Evolutionary conservation across 2,888 invertebrate genomes (phyloP), one percentile per base, ranked within the genome.

Genomic region (Agrypnus murinus): DNA sequence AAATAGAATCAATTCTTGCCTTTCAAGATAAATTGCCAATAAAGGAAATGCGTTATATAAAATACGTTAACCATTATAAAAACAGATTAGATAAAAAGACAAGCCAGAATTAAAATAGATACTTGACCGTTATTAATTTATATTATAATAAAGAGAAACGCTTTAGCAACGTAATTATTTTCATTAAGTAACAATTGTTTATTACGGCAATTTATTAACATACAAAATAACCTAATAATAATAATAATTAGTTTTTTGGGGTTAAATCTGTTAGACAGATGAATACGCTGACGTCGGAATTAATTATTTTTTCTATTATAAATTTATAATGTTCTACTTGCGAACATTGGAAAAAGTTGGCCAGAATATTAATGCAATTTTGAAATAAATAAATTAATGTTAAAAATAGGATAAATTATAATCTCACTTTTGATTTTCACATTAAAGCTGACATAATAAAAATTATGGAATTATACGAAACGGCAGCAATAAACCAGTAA

Each of bases 401-500:
- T n/a, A n/a, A n/a, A n/a, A n/a, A n/a, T n/a, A n/a, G n/a, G n/a
- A n/a, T n/a, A n/a, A n/a, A n/a, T n/a, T n/a, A n/a, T n/a, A n/a
- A n/a, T n/a, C n/a, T n/a, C n/a, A n/a, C n/a, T n/a, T n/a, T n/a
- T n/a, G n/a, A n/a, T n/a, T n/a, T n/a, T n/a, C n/a, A n/a, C n/a
- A n/a, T n/a, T n/a, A n/a, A n/a, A n/a, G n/a, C n/a, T n/a, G n/a
- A n/a, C n/a, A n/a, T n/a, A n/a, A n/a, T n/a, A n/a, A n/a, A n/a
- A n/a, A n/a, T n/a, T n/a, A n/a, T n/a, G n/a, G n/a, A n/a, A n/a
- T n/a, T n/a, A n/a, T n/a, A n/a, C n/a, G n/a, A n/a, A n/a, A n/a
- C n/a, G n/a, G n/a, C n/a, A n/a, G n/a, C n/a, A n/a, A n/a, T 43
- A 58, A 58, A 58, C 8, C 43, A 58, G 43, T 59, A 59, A 43